Conservation (phyloP, 2,797 vertebrate species). For the Hirundo rustica region DNA sequence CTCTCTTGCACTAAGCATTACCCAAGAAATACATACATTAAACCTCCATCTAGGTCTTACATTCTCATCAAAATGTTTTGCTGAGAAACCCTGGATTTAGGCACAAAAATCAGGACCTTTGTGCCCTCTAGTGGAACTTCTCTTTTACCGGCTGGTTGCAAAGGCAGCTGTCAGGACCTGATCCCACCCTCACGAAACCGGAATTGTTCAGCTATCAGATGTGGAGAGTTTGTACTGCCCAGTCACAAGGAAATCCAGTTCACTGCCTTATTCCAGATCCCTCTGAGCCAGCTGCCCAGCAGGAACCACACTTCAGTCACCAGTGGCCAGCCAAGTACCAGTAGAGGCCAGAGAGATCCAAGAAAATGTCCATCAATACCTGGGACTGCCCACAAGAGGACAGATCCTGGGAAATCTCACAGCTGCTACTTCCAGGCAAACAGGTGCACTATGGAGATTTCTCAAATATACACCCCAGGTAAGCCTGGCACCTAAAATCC, state of each 20-base stretch:
- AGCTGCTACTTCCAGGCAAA: not conserved
- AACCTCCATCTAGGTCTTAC: not conserved
- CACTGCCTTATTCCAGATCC: not conserved
- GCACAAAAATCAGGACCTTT: constrained; percentile 18
- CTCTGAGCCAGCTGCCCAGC: not conserved
- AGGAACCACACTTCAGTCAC: not conserved
- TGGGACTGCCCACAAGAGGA: no score
- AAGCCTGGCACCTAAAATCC: not conserved
- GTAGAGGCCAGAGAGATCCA: not conserved
- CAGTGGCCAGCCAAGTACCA: not conserved
- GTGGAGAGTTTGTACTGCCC: fast-evolving
- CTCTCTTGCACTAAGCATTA: not conserved
- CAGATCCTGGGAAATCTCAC: not conserved
- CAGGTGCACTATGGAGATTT: not conserved
- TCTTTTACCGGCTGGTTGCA: not conserved
- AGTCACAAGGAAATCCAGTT: not conserved
- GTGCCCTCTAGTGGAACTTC: constrained; percentile 60
- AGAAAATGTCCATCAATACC: not conserved
- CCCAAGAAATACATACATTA: not conserved
- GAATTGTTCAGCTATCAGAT: not conserved
- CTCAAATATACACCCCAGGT: not conserved
- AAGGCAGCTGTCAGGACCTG: fast-evolving
- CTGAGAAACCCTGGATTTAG: not conserved
- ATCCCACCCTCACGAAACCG: not conserved
- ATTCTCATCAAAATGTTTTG: not conserved